These are phyloP conservation scores for Plecturocebus donacophilus DNA, from an alignment of 2,113 vertebrate genomes.

Conservation along the genomic window DNA sequence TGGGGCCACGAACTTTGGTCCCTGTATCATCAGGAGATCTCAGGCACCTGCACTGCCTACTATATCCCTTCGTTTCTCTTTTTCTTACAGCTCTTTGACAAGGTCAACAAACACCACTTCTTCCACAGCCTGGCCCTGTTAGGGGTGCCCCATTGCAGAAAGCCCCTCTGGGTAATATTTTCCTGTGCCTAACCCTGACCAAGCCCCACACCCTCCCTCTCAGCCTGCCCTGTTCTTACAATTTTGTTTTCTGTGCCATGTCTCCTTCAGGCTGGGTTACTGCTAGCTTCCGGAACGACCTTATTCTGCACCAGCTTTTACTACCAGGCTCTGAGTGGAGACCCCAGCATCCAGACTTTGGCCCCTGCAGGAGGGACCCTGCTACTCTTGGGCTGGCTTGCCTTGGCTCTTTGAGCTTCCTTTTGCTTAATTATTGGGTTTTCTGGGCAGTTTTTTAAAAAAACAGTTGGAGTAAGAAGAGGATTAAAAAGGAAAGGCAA, in stretches of 20 bases:
- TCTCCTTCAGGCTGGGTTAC: slow-evolving; percentile 87
- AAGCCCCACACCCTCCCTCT: not conserved
- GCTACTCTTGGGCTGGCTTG: slow-evolving; percentile 91
- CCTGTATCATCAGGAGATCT: not conserved
- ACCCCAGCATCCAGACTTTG: slow-evolving; percentile 84
- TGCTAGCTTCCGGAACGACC: slow-evolving; percentile 89
- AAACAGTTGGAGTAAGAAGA: not conserved
- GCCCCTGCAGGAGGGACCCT: slow-evolving; percentile 89
- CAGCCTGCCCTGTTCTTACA: not conserved
- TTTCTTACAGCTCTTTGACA: slow-evolving; percentile 88
- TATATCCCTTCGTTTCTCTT: not conserved
- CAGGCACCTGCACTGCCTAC: slow-evolving; percentile 4
- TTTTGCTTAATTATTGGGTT: not conserved
- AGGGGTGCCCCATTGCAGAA: slow-evolving; percentile 90
- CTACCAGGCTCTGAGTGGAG: slow-evolving; percentile 91
- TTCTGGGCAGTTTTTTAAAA: slow-evolving; percentile 5
- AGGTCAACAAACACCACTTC: slow-evolving; percentile 93
- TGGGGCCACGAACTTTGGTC: not conserved
- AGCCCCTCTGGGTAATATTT: slow-evolving; percentile 89
- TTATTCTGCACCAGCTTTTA: slow-evolving; percentile 93
- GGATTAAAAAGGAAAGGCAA: slow-evolving; percentile 70
- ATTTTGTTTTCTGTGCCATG: not conserved
- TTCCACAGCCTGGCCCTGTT: slow-evolving; percentile 94
- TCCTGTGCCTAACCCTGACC: not conserved
- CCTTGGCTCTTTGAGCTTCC: slow-evolving; percentile 87